Base-by-base conservation (phyloP, 2,797 vertebrate genomes). In the Crotalus adamanteus region DNA sequence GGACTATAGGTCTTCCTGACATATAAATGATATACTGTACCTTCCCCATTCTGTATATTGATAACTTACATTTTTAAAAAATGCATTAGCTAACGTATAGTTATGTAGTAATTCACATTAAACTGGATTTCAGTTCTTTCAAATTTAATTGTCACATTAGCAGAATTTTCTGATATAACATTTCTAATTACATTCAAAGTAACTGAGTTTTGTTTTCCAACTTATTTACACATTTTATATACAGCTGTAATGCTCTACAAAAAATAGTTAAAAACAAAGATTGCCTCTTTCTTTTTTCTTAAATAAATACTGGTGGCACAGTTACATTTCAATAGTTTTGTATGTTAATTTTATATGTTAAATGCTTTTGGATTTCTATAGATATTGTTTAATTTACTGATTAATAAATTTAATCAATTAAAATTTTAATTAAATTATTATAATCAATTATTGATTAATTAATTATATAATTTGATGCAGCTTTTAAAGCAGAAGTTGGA, bases 161-260 rank as follows among this genome's bases (percentile, higher is more conserved):
- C 55, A 22, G 42, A 28, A 91, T 91, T 55, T 63, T 91, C 53
- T 91, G 20, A 20, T 37, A 65, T 63, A 20, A 37, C 5, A 86
- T 87, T 65, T 86, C 47, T 91, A 91, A 91, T 86, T 91, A 60
- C 37, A 60, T 60, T 85, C 37, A 28, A 91, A 91, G 4, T 86
- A 60, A 5, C 47, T 91, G 56, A 85, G 8, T 59, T 91, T 14
- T 53, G 61, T 31, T 91, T 91, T 91, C 20, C 31, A 31, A n/a
- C 25, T 55, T 63, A 13, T 61, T 85, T 91, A 37, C 51, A 22
- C 16, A 87, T 53, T 91, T 86, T 6, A 16, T 12, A 55, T 55
- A 87, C 6, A 37, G 42, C 2, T 47, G 12, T 56, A 90, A 56
- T 56, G 31, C 2, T 47, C 4, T 60, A 28, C 22, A 85, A 51